phyloP scores from a whole-genome alignment of 64 coral and sea anemone genomes.

The Cladopsammia gracilis region DNA sequence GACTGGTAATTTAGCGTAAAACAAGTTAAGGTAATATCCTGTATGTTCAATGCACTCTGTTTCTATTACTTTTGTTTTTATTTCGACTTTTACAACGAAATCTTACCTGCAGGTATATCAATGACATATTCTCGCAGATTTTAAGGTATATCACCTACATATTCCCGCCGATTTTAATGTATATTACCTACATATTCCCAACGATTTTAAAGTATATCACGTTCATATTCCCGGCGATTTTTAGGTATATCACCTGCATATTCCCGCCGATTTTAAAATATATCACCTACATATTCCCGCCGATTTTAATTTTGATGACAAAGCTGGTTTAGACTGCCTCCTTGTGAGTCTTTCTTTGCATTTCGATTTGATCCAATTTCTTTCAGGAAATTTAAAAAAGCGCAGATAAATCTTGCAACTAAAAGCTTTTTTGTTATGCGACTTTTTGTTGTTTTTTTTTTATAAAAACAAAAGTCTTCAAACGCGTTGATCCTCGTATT shows the following conservation, averaged over 20 bases:
- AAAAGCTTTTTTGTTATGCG: background rate
- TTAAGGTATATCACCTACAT: too few species aligned
- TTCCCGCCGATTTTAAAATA: background rate
- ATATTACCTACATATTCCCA: too few species aligned
- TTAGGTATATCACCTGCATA: background rate
- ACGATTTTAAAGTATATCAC: background rate
- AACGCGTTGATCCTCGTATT: background rate
- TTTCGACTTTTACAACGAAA: background rate
- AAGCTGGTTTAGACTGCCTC: background rate
- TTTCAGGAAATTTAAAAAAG: background rate
- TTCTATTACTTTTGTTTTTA: background rate
- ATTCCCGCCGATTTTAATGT: too few species aligned
- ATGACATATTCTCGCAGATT: too few species aligned
- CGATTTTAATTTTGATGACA: background rate
- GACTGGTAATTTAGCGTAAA: slow-evolving; percentile 4
- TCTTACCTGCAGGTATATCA: background rate
- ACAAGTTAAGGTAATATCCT: slow-evolving; percentile 10
- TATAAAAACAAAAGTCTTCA: background rate
- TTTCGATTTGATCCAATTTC: slow-evolving; percentile 15
- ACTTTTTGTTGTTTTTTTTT: background rate
- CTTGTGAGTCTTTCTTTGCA: background rate
- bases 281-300: too few species aligned
- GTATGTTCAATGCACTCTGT: background rate
- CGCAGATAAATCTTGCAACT: background rate
- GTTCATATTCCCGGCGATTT: too few species aligned